Base-by-base conservation (phyloP, 2,888 invertebrate species). In the Octonoba sinensis region DNA sequence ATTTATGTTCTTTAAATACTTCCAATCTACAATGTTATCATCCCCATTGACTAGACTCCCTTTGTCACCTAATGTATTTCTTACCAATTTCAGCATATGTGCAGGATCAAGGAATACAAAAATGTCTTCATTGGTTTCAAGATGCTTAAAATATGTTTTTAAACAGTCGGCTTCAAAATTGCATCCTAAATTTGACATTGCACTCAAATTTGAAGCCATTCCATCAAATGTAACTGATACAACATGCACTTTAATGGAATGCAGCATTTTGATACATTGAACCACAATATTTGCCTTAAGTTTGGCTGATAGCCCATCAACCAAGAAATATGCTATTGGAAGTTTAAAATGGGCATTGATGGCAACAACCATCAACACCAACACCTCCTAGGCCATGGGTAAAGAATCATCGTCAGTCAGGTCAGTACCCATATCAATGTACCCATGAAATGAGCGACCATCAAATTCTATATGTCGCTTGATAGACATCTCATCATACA, bases 141-240 rank as follows among this genome's bases (percentile, higher is more conserved):
- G 62, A 46, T 76, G 76, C 3, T 15, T 36, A 62, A 76, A 69
- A 15, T 11, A 47, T 13, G 70, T 27, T 12, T 54, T 22, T n/a
- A 69, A 22, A 62, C 36, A 27, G 12, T n/a, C 13, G n/a, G 46
- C 11, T 15, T 54, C 56, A 44, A n/a, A n/a, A n/a, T 16, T 1
- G 24, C 69, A 76, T 4, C 76, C 76, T 36, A 62, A 44, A n/a
- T 67, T n/a, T 18, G 16, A 62, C 16, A 69, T 69, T 46, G 54
- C 60, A 13, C 36, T 15, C 8, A 76, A 27, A 54, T 76, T 76
- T 2, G 47, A 24, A 15, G 44, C 16, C 51, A 62, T 22, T 11
- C 69, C 69, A 76, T 76, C 76, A 62, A 62, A 70, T 27, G 67
- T 75, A 15, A 75, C 15, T 11, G 59, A 54, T 12, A 73, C 24